Evolutionary conservation across 2,888 invertebrate species (phyloP).

Genomic region (Latheticus oryzae): DNA sequence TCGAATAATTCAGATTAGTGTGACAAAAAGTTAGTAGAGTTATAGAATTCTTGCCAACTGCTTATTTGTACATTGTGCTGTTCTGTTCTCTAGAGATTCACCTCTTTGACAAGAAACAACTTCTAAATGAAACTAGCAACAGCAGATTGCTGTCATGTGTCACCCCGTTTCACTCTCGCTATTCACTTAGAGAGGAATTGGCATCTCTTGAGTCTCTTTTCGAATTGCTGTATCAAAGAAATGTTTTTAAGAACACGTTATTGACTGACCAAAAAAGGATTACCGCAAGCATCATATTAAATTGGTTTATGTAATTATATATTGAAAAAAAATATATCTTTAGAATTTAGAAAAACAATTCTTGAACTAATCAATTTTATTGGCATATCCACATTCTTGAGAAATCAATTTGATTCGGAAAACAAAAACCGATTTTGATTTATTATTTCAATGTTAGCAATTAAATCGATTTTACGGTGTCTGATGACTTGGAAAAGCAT

Average conservation of each 20-base stretch:
- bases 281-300: no score
- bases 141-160: constrained; percentile 62
- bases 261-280: constrained; percentile 10
- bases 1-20: constrained; percentile 13
- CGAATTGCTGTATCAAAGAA: constrained; percentile 38
- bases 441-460: no score
- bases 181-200: constrained; percentile 51
- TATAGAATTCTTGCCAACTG: constrained; percentile 32
- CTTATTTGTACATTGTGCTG: constrained; percentile 37
- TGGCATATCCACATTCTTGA: no score
- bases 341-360: no score
- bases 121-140: constrained; percentile 59
- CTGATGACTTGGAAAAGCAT: no score
- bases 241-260: constrained; percentile 32
- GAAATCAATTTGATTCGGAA: no score
- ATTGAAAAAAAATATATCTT: no score
- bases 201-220: constrained; percentile 48
- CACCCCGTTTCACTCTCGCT: constrained; percentile 59
- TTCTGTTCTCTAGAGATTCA: constrained; percentile 52
- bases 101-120: constrained; percentile 60
- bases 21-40: constrained; percentile 19
- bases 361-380: no score
- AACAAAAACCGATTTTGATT: no score
- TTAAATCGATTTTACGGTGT: no score
- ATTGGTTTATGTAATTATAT: no score